phyloP scores from a whole-genome alignment of 2,113 vertebrate species.

The Sapayoa aenigma region DNA sequence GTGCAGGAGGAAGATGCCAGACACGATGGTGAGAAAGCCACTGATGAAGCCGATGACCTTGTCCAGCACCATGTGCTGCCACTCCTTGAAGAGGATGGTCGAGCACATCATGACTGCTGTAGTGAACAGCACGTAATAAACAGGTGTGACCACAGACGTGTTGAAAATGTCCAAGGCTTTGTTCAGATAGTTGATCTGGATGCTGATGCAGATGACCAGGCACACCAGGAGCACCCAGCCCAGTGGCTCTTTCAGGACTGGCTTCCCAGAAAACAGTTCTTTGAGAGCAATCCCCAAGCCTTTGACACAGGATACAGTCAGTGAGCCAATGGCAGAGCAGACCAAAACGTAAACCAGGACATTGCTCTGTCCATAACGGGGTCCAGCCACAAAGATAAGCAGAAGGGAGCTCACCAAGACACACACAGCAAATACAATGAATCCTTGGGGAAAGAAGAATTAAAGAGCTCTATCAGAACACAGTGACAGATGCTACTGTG shows the following conservation, averaged over 20 bases:
- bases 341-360: conserved; percentile 83
- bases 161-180: conserved; percentile 84
- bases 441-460: conserved; percentile 71
- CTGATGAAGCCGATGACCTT: conserved; percentile 76
- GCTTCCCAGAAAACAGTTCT: conserved; percentile 77
- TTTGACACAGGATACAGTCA: conserved; percentile 83
- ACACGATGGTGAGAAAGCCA: conserved; percentile 82
- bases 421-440: conserved; percentile 80
- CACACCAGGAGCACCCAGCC: conserved; percentile 78
- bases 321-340: conserved; percentile 82
- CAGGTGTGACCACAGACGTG: conserved; percentile 79
- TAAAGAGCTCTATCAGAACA: conserved; percentile 4
- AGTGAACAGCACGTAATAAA: conserved; percentile 86
- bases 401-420: conserved; percentile 78
- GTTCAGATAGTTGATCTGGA: conserved; percentile 87
- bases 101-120: conserved; percentile 83
- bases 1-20: conserved; percentile 82
- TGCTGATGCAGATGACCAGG: conserved; percentile 78
- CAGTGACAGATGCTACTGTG: not conserved
- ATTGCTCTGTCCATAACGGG: conserved; percentile 80
- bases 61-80: conserved; percentile 76
- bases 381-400: conserved; percentile 80
- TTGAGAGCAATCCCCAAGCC: conserved; percentile 84
- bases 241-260: conserved; percentile 78
- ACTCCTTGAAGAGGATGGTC: conserved; percentile 85